phyloP scores from a whole-genome alignment of 2,888 invertebrate species.

The Orthosia cruda region DNA sequence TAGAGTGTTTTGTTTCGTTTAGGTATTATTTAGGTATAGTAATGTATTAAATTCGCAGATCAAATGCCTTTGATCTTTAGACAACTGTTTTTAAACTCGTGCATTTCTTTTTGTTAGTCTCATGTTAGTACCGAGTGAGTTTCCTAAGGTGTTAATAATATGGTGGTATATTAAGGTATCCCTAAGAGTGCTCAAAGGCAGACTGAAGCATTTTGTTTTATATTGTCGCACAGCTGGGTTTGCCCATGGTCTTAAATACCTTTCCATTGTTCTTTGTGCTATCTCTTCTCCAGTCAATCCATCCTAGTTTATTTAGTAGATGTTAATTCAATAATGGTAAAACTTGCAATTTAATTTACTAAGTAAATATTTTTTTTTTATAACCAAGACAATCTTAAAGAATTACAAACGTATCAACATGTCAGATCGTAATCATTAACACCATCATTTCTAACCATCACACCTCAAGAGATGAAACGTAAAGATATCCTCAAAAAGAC shows the following conservation, averaged over 20 bases:
- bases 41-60: not conserved
- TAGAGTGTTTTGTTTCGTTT: conserved; percentile 26
- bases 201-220: not conserved
- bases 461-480: conserved; percentile 52
- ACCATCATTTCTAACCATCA: conserved; percentile 53
- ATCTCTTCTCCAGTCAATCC: too few relatives aligned
- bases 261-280: too few relatives aligned
- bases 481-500: conserved; percentile 59
- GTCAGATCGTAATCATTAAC: conserved; percentile 59
- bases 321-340: not conserved
- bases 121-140: too few relatives aligned
- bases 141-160: too few relatives aligned
- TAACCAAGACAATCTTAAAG: not conserved
- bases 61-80: not conserved
- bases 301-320: not conserved
- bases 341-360: not conserved
- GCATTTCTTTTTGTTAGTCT: too few relatives aligned
- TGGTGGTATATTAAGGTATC: too few relatives aligned
- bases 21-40: not conserved
- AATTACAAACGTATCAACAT: conserved; percentile 32
- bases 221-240: too few relatives aligned
- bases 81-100: too few relatives aligned
- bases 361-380: not conserved
- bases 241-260: too few relatives aligned
- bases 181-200: not conserved